Conservation (phyloP, 1,140 invertebrate species). For the Pomacea maculata region DNA sequence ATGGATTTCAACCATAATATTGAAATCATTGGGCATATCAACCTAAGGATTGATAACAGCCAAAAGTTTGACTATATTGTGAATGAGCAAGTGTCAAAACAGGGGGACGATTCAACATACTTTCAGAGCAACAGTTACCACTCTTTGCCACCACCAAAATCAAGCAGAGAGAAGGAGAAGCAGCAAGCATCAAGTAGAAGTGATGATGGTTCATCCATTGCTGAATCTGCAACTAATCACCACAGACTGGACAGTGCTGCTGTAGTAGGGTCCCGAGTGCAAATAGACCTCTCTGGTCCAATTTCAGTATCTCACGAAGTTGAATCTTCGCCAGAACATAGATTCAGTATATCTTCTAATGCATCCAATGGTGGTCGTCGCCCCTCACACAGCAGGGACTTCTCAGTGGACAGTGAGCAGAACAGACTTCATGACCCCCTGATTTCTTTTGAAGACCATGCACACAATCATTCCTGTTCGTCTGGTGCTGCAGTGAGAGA, state of each 20-base stretch:
- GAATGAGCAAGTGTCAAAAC: slow-evolving; percentile 40
- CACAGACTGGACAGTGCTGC: slow-evolving; percentile 3
- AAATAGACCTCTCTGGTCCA: slow-evolving; percentile 17
- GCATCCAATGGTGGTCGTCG: slow-evolving; percentile 3
- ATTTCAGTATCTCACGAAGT: slow-evolving; percentile 6
- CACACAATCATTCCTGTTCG: slow-evolving; percentile 12
- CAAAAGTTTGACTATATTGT: slow-evolving; percentile 40
- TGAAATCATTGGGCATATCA: slow-evolving; percentile 39
- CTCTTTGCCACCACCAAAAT: slow-evolving; percentile 26
- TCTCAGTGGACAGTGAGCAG: slow-evolving; percentile 8
- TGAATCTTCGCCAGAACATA: slow-evolving; percentile 3
- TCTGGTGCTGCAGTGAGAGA: not conserved
- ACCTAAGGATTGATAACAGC: slow-evolving; percentile 35
- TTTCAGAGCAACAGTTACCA: slow-evolving; percentile 43
- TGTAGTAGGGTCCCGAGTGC: not conserved
- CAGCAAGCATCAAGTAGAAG: not conserved
- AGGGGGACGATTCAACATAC: slow-evolving; percentile 31
- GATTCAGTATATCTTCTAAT: slow-evolving; percentile 1
- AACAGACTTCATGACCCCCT: not conserved
- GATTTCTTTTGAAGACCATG: slow-evolving; percentile 2
- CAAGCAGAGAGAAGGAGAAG: slow-evolving; percentile 8
- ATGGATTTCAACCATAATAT: slow-evolving; percentile 38
- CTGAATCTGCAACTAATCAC: slow-evolving; percentile 3
- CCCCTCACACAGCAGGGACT: not conserved
- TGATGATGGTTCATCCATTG: too few species aligned